A percentile compares a stretch with the other conserved stretches of the same genome.
Conservation (phyloP, 2,113 vertebrate species). For the Microcebus griseorufus region DNA sequence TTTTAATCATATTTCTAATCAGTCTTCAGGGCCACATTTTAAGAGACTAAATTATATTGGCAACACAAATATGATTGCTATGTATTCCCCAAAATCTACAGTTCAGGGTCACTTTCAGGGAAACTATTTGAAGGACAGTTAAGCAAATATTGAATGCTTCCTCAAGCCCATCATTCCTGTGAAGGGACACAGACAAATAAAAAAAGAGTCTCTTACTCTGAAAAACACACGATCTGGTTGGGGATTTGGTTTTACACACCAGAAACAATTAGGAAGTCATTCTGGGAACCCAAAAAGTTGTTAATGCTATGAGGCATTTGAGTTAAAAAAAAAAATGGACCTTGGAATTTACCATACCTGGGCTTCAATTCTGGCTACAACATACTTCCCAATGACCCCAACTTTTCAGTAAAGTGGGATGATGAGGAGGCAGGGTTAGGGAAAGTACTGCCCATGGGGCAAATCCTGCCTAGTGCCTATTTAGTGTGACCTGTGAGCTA, state of each 20-base stretch:
- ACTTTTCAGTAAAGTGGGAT: not conserved
- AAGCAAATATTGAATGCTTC: not conserved
- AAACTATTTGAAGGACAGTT: not conserved
- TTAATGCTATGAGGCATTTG: not conserved
- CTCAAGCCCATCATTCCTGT: not conserved
- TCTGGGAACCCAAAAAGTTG: not conserved
- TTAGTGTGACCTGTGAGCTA: not conserved
- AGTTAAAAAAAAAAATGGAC: not conserved
- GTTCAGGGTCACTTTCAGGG: slow-evolving; percentile 16
- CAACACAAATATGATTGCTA: slow-evolving; percentile 32
- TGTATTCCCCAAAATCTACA: slow-evolving; percentile 4
- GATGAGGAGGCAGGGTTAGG: not conserved
- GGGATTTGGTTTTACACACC: not conserved
- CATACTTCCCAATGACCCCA: not conserved
- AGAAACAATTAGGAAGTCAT: not conserved
- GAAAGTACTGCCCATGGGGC: not conserved
- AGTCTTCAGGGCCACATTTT: slow-evolving; percentile 68
- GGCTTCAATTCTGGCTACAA: not conserved
- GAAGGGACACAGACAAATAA: not conserved
- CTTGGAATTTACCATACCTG: not conserved
- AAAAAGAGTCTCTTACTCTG: not conserved
- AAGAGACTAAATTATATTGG: slow-evolving; percentile 38
- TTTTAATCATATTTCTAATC: slow-evolving; percentile 77
- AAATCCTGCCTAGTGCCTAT: not conserved
- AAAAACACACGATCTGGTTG: not conserved